Percentiles rank a stretch among this genome's conserved stretches.
These are phyloP conservation scores for Euplexia lucipara DNA, from an alignment of 2,888 invertebrate genomes.

Conservation along the genomic window DNA sequence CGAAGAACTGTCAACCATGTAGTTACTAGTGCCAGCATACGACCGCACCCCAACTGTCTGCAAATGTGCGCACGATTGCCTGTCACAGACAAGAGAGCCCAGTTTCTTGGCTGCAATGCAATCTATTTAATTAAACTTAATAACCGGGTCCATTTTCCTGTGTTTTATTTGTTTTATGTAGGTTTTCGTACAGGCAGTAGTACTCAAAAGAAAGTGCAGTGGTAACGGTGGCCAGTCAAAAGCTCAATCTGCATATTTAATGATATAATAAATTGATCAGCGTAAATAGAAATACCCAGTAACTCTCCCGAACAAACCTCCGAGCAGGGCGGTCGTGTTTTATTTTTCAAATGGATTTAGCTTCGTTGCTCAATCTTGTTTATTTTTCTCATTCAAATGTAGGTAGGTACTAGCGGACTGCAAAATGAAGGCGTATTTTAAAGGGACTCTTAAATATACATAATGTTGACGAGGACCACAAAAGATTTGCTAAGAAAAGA, in stretches of 20 bases:
- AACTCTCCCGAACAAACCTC: constrained; percentile 2
- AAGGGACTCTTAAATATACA: constrained; percentile 47
- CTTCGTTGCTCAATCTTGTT: constrained; percentile 15
- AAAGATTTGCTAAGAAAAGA: constrained; percentile 63
- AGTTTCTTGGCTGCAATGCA: constrained; percentile 24
- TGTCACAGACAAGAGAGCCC: constrained; percentile 24
- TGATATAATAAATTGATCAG: too few species aligned
- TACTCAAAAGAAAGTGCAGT: constrained; percentile 3
- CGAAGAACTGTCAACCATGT: constrained; percentile 46
- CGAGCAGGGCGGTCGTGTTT: constrained; percentile 2
- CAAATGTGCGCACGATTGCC: constrained; percentile 43
- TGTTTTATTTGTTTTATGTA: constrained; percentile 9
- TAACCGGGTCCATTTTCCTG: constrained; percentile 16
- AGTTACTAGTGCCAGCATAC: constrained; percentile 29
- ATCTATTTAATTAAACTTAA: constrained; percentile 24
- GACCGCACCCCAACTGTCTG: constrained; percentile 18
- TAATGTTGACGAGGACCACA: constrained; percentile 49
- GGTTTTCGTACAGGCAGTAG: background rate
- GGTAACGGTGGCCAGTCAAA: constrained; percentile 14
- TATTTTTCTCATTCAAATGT: constrained; percentile 12
- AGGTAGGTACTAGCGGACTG: background rate
- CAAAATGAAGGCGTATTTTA: constrained; percentile 39
- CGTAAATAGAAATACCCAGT: background rate
- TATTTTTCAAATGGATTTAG: constrained; percentile 14
- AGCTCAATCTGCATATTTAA: constrained; percentile 20